These are phyloP conservation scores for Gymnobelideus leadbeateri DNA, from an alignment of 2,113 vertebrate genomes.

Conservation along the genomic window DNA sequence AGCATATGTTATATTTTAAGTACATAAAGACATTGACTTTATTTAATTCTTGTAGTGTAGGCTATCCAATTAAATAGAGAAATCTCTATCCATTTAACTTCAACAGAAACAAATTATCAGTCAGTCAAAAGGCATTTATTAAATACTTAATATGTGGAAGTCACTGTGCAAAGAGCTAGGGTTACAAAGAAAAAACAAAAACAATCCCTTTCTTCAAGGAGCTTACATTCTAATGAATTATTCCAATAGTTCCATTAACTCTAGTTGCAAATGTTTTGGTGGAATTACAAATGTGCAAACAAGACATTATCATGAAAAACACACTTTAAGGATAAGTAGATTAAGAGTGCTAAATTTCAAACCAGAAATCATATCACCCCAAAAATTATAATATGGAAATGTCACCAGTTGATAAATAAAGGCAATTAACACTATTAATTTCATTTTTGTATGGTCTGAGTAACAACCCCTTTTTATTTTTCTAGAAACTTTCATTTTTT, in stretches of 20 bases:
- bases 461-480: slow-evolving; percentile 7
- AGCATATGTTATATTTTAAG: slow-evolving; percentile 66
- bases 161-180: neutral
- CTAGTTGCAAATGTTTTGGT: slow-evolving; percentile 68
- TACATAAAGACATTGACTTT: slow-evolving; percentile 72
- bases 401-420: slow-evolving; percentile 14
- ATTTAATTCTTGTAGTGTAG: slow-evolving; percentile 76
- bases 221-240: slow-evolving; percentile 13
- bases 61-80: slow-evolving; percentile 73
- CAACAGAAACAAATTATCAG: slow-evolving; percentile 59
- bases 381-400: neutral
- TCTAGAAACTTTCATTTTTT: slow-evolving; percentile 63
- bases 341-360: slow-evolving; percentile 55
- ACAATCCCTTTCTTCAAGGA: neutral
- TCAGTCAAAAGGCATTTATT: neutral
- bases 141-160: neutral
- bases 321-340: slow-evolving; percentile 37
- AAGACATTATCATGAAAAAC: slow-evolving; percentile 22
- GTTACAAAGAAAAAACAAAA: neutral
- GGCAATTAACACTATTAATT: slow-evolving; percentile 2
- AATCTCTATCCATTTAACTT: slow-evolving; percentile 73
- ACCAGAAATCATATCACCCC: neutral
- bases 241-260: slow-evolving; percentile 77
- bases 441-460: slow-evolving; percentile 15
- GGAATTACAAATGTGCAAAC: slow-evolving; percentile 60